Percentiles rank a stretch among this genome's conserved stretches.
These are phyloP conservation scores for Pyxicephalus adspersus DNA, from an alignment of 2,113 vertebrate species.

Conservation along the genomic window DNA sequence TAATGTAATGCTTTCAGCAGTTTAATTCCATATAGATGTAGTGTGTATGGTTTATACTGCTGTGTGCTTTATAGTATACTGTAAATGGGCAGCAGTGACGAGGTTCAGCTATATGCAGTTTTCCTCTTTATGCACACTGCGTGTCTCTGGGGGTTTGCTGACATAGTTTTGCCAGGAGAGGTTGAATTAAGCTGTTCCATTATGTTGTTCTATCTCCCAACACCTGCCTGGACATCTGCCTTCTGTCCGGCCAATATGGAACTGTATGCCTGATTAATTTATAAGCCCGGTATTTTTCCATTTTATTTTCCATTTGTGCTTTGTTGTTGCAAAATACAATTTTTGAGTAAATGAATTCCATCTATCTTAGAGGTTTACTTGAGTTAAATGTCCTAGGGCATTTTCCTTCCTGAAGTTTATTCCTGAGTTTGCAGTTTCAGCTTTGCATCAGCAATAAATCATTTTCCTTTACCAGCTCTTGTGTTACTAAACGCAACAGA, in stretches of 20 bases:
- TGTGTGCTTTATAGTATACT: background rate
- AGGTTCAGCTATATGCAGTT: background rate
- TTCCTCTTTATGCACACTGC: background rate
- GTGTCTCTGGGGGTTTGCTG: slow-evolving; percentile 18
- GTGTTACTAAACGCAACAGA: slow-evolving; percentile 14
- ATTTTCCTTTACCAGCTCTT: slow-evolving; percentile 4
- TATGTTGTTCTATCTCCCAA: background rate
- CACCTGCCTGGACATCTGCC: background rate
- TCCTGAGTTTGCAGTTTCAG: slow-evolving; percentile 14
- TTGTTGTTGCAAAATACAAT: background rate
- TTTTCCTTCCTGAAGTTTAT: background rate
- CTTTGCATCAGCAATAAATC: background rate
- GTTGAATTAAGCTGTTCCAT: background rate
- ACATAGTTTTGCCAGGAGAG: slow-evolving; percentile 31
- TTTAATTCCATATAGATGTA: too few species aligned
- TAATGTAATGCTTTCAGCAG: too few species aligned
- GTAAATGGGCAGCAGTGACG: background rate
- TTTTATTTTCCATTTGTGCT: background rate
- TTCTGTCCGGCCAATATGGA: too few species aligned
- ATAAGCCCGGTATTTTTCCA: background rate
- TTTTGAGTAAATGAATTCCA: too few species aligned
- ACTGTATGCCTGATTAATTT: background rate
- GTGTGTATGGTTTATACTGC: background rate
- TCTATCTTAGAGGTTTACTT: too few species aligned
- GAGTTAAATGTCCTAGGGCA: background rate